These are phyloP conservation scores for Microctonus hyperodae DNA, from an alignment of 2,888 invertebrate species.

Conservation along the genomic window DNA sequence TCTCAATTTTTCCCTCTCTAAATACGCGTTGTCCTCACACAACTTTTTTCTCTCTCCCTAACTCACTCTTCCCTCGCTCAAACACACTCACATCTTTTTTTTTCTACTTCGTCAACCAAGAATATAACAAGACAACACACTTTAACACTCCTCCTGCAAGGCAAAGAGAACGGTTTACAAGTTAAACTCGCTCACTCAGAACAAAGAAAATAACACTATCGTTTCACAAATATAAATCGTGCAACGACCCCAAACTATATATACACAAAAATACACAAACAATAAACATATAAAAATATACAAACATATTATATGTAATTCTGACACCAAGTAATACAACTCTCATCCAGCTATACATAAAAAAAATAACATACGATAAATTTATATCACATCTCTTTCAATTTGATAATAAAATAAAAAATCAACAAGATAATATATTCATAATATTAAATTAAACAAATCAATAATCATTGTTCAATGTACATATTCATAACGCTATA, in stretches of 20 bases:
- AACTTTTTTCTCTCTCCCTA: background rate
- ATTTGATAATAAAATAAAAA: conserved; percentile 10
- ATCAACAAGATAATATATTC: background rate
- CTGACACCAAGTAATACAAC: conserved; percentile 2
- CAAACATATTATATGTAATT: background rate
- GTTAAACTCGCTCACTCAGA: conserved; percentile 3
- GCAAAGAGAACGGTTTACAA: conserved; percentile 1
- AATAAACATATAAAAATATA: background rate
- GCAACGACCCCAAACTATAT: conserved; percentile 30
- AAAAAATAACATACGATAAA: background rate
- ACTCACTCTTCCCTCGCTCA: background rate
- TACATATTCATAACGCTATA: background rate
- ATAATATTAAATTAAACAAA: background rate
- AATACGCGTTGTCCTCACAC: background rate
- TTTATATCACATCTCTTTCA: conserved; percentile 12
- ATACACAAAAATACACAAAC: background rate
- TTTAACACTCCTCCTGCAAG: background rate
- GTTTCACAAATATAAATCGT: conserved; percentile 38
- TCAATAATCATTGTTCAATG: background rate
- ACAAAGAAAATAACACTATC: conserved; percentile 37
- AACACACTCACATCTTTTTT: background rate
- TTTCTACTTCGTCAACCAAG: background rate
- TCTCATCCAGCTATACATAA: background rate
- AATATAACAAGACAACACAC: conserved; percentile 18
- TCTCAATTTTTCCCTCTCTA: background rate